Evolutionary conservation across 1,140 invertebrate genomes (phyloP).

Genomic region (Sinonovacula constricta): DNA sequence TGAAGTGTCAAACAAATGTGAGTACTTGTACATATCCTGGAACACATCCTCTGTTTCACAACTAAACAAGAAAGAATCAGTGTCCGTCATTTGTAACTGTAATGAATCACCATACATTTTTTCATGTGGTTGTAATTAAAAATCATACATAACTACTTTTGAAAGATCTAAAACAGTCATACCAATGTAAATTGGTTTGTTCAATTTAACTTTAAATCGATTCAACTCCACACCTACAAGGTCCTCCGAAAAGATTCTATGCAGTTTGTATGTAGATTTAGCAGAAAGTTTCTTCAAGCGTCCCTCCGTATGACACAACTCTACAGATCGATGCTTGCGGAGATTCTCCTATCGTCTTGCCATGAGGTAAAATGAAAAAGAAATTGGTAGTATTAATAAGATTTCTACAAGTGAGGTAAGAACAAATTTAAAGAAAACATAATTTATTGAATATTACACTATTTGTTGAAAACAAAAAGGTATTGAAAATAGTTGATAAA

Average conservation of each 20-base stretch:
- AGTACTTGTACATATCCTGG: constrained; percentile 69
- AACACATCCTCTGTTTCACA: constrained; percentile 77
- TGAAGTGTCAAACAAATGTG: constrained; percentile 54
- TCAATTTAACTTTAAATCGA: constrained; percentile 29
- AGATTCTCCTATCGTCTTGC: constrained; percentile 38
- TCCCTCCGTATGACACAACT: constrained; percentile 20
- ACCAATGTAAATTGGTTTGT: constrained; percentile 44
- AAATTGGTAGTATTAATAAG: background rate
- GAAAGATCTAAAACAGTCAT: constrained; percentile 41
- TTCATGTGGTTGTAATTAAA: constrained; percentile 68
- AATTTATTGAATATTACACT: background rate
- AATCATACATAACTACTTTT: constrained; percentile 64
- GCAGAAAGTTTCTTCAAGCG: constrained; percentile 15
- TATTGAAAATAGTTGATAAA: background rate
- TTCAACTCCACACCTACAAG: constrained; percentile 38
- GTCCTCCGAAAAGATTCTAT: constrained; percentile 32
- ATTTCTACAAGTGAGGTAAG: background rate
- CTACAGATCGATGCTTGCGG: constrained; percentile 15
- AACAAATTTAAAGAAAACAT: background rate
- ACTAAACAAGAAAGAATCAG: constrained; percentile 78
- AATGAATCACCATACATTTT: constrained; percentile 66
- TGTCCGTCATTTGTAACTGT: constrained; percentile 76
- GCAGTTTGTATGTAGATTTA: constrained; percentile 30
- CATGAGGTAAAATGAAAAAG: constrained; percentile 17
- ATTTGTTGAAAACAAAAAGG: background rate